Percentiles rank a stretch among this genome's conserved stretches.
Evolutionary conservation across 2,888 invertebrate species (phyloP).

Genomic region (Acrobasis repandana): DNA sequence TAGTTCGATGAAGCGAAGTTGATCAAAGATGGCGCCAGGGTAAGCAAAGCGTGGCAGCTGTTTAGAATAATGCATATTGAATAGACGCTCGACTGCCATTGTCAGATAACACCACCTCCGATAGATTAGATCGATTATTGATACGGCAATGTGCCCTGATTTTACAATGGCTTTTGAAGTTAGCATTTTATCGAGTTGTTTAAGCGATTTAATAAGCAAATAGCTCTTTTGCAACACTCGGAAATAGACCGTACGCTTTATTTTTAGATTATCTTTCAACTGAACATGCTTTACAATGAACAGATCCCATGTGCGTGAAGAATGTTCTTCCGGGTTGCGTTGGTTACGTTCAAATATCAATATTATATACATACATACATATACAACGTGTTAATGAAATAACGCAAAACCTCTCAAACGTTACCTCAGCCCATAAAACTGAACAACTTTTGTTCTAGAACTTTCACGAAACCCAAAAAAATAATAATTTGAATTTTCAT

Average conservation of each 20-base stretch:
- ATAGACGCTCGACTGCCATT: slow-evolving; percentile 29
- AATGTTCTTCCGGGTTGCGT: background rate
- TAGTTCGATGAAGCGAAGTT: background rate
- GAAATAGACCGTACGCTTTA: background rate
- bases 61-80: slow-evolving; percentile 50
- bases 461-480: no score
- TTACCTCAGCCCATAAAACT: no score
- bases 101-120: slow-evolving; percentile 10
- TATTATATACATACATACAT: no score
- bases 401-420: no score
- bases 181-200: background rate
- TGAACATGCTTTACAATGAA: background rate
- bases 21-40: slow-evolving; percentile 40
- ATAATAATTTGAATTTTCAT: no score
- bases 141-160: slow-evolving; percentile 8
- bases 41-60: slow-evolving; percentile 44
- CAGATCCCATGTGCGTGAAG: background rate
- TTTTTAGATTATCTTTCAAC: background rate
- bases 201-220: background rate
- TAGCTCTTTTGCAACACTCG: background rate
- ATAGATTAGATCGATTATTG: slow-evolving; percentile 18
- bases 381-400: no score
- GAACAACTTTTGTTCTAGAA: no score
- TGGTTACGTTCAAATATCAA: no score
- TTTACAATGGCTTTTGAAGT: background rate